Evolutionary conservation across 2,797 vertebrate species (phyloP).

Genomic region (Otolemur crassicaudatus): DNA sequence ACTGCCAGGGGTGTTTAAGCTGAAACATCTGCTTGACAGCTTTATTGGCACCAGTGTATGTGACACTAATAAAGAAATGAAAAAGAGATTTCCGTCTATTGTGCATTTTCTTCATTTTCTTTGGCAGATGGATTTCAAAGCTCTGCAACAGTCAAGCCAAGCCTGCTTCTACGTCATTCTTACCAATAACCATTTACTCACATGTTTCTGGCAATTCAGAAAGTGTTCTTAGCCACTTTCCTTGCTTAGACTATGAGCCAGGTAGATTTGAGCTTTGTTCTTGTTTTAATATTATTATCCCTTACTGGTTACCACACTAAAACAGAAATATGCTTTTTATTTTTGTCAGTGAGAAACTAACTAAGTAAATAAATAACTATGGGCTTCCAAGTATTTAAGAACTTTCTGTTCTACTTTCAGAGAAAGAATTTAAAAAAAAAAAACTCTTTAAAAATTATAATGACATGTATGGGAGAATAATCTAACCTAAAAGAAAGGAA

Average conservation of each 20-base stretch:
- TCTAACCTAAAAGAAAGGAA: not conserved
- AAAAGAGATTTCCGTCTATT: conserved; percentile 23
- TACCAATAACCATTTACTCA: conserved; percentile 2
- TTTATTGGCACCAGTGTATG: conserved; percentile 64
- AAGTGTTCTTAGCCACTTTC: not conserved
- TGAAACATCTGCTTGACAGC: conserved; percentile 72
- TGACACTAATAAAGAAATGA: conserved; percentile 72
- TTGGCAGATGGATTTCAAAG: conserved; percentile 30
- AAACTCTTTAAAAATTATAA: not conserved
- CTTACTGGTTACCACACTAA: not conserved
- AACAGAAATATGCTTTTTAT: not conserved
- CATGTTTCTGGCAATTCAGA: not conserved
- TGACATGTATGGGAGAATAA: not conserved
- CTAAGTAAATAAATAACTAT: not conserved
- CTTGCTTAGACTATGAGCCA: not conserved
- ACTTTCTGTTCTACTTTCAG: not conserved
- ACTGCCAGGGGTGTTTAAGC: conserved; percentile 76
- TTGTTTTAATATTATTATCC: not conserved
- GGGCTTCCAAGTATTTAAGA: not conserved
- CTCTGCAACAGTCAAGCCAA: not conserved
- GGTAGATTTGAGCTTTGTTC: not conserved
- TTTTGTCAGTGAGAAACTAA: not conserved
- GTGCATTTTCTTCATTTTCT: not conserved
- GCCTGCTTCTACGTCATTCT: not conserved
- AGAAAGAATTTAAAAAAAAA: not conserved